Percentiles rank a stretch among this genome's conserved stretches.
Conservation (phyloP, 2,888 invertebrate genomes). For the Coelopa pilipes region DNA sequence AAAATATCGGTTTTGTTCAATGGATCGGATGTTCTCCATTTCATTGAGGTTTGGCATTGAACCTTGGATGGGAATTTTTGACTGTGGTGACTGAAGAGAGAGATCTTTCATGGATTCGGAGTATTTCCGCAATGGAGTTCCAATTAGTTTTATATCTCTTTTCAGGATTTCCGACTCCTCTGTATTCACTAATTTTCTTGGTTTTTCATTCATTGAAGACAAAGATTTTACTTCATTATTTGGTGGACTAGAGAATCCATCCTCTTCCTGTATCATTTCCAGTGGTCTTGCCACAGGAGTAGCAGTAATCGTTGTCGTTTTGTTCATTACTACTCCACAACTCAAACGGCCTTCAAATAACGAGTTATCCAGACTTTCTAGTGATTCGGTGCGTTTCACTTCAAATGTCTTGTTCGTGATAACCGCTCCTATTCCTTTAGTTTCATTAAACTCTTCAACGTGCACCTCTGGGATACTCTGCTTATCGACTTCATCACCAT, state of each 20-base stretch:
- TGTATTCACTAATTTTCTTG: constrained; percentile 33
- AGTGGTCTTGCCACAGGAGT: constrained; percentile 52
- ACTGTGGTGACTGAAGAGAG: constrained; percentile 53
- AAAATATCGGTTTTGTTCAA: constrained; percentile 66
- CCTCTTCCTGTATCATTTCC: constrained; percentile 62
- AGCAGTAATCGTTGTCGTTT: constrained; percentile 56
- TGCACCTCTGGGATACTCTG: constrained; percentile 23
- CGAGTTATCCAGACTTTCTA: constrained; percentile 51
- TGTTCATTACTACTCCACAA: constrained; percentile 49
- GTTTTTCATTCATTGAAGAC: constrained; percentile 23
- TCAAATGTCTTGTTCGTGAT: constrained; percentile 62
- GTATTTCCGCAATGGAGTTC: constrained; percentile 63
- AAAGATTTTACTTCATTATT: neutral
- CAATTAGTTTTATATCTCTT: constrained; percentile 60
- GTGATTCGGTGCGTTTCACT: constrained; percentile 51
- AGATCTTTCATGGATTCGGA: constrained; percentile 65
- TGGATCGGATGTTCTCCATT: constrained; percentile 61
- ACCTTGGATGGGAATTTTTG: constrained; percentile 58
- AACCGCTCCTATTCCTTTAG: constrained; percentile 36
- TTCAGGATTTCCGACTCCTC: constrained; percentile 49
- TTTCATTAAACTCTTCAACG: constrained; percentile 44
- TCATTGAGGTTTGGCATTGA: constrained; percentile 67
- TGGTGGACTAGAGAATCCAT: constrained; percentile 32
- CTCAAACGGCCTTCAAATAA: constrained; percentile 39
- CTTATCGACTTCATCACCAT: constrained; percentile 37